These are phyloP conservation scores for Corella eumyota DNA, from an alignment of 23 tunicate species.

Conservation along the genomic window DNA sequence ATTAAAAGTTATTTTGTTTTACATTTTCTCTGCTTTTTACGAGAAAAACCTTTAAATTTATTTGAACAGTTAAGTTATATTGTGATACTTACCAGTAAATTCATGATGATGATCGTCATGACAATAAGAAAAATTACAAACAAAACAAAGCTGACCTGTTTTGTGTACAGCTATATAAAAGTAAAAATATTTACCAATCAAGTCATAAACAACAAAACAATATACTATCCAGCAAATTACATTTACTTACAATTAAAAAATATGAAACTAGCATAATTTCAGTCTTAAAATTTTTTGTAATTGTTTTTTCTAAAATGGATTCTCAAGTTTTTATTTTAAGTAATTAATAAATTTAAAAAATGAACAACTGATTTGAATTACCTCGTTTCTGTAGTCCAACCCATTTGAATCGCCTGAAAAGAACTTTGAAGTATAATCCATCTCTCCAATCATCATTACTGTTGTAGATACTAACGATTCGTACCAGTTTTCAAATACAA, in stretches of 20 bases:
- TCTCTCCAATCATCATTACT: slow-evolving; percentile 91
- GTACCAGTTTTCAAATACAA: slow-evolving; percentile 66
- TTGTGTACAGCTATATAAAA: slow-evolving; percentile 27
- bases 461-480: slow-evolving; percentile 65
- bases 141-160: slow-evolving; percentile 52
- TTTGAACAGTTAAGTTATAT: too few species aligned
- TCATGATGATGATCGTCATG: slow-evolving; percentile 94
- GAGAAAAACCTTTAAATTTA: too few species aligned
- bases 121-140: slow-evolving; percentile 69
- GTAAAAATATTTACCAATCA: too few species aligned
- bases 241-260: too few species aligned
- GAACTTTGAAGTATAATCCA: slow-evolving; percentile 56
- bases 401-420: slow-evolving; percentile 15
- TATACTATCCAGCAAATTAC: too few species aligned
- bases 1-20: neutral
- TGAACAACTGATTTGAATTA: too few species aligned
- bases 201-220: too few species aligned
- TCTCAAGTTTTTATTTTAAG: too few species aligned
- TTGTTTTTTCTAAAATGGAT: too few species aligned
- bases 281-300: too few species aligned
- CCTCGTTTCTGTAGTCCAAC: slow-evolving; percentile 9
- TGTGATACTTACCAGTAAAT: slow-evolving; percentile 68
- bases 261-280: too few species aligned
- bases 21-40: neutral
- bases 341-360: too few species aligned